Conservation (phyloP, 1,140 invertebrate species). For the Cyclargus thomasi region DNA sequence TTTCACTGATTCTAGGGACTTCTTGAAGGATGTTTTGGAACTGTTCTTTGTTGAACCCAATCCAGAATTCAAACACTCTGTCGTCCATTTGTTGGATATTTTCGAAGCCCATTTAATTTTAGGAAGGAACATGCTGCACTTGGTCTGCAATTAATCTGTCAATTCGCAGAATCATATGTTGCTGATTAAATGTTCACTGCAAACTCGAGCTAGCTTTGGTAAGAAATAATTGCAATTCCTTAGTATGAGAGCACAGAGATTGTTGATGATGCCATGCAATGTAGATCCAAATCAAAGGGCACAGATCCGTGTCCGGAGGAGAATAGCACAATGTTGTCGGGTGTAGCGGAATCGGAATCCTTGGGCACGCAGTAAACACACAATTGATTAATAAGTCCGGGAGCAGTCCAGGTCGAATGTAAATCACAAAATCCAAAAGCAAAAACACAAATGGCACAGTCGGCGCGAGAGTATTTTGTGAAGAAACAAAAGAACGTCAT, state of each 20-base stretch:
- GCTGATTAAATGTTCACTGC: not conserved
- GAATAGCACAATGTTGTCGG: too few relatives aligned
- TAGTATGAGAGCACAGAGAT: slow-evolving; percentile 10
- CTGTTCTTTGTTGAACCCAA: slow-evolving; percentile 7
- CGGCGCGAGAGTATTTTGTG: too few relatives aligned
- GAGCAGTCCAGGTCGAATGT: too few relatives aligned
- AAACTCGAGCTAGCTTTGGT: slow-evolving; percentile 10
- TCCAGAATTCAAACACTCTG: slow-evolving; percentile 14
- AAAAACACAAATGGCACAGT: too few relatives aligned
- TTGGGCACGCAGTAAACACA: too few relatives aligned
- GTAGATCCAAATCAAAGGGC: too few relatives aligned
- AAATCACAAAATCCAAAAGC: too few relatives aligned
- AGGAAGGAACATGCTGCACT: slow-evolving; percentile 21
- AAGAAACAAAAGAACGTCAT: too few relatives aligned
- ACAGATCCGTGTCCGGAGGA: too few relatives aligned
- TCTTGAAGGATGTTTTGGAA: slow-evolving; percentile 12
- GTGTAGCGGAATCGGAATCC: too few relatives aligned
- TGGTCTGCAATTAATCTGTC: slow-evolving; percentile 12
- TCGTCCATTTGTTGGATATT: slow-evolving; percentile 19
- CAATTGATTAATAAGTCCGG: too few relatives aligned
- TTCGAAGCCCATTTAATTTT: slow-evolving; percentile 21
- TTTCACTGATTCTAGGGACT: slow-evolving; percentile 15
- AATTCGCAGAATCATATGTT: slow-evolving; percentile 15
- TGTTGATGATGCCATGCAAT: too few relatives aligned
- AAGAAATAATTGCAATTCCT: slow-evolving; percentile 10